These are phyloP conservation scores for human DNA, from an alignment of 2,113 vertebrate species.

Conservation along the genomic window DNA sequence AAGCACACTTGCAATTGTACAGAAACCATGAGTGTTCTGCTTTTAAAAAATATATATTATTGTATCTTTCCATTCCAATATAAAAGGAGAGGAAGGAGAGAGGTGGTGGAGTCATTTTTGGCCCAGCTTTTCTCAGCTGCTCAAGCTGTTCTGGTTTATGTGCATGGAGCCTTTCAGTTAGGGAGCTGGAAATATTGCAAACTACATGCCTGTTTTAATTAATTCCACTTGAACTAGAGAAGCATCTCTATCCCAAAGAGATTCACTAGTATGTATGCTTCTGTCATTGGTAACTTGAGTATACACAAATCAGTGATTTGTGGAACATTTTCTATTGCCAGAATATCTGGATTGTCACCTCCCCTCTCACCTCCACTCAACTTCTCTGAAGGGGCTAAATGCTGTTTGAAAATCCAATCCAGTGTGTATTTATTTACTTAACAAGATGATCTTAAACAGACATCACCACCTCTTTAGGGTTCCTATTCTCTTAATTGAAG, in stretches of 20 bases:
- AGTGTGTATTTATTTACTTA: slow-evolving; percentile 14
- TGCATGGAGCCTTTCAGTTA: slow-evolving; percentile 74
- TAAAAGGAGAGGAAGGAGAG: slow-evolving; percentile 60
- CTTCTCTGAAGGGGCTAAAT: slow-evolving; percentile 63
- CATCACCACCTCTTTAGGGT: slow-evolving; percentile 27
- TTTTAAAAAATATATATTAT: not conserved
- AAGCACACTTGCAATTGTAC: not conserved
- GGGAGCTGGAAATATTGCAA: slow-evolving; percentile 76
- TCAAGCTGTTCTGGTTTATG: slow-evolving; percentile 77
- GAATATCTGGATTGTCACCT: slow-evolving; percentile 52
- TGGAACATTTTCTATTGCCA: slow-evolving; percentile 63
- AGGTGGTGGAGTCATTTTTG: slow-evolving; percentile 66
- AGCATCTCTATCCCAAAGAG: slow-evolving; percentile 75
- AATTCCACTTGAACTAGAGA: slow-evolving; percentile 79
- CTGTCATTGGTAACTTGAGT: slow-evolving; percentile 67
- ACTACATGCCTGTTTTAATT: slow-evolving; percentile 79
- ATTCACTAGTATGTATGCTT: slow-evolving; percentile 64
- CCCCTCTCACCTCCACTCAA: not conserved
- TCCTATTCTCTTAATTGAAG: slow-evolving; percentile 46
- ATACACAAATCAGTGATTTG: slow-evolving; percentile 74
- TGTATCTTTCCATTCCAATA: slow-evolving; percentile 25
- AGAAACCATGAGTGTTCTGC: not conserved
- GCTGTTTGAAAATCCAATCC: slow-evolving; percentile 73
- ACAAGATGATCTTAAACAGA: slow-evolving; percentile 54
- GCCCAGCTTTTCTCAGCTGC: slow-evolving; percentile 70